A percentile compares a stretch with the other conserved stretches of the same genome.
Evolutionary conservation across 2,888 invertebrate species (phyloP).

Genomic region (Hyposoter didymator): DNA sequence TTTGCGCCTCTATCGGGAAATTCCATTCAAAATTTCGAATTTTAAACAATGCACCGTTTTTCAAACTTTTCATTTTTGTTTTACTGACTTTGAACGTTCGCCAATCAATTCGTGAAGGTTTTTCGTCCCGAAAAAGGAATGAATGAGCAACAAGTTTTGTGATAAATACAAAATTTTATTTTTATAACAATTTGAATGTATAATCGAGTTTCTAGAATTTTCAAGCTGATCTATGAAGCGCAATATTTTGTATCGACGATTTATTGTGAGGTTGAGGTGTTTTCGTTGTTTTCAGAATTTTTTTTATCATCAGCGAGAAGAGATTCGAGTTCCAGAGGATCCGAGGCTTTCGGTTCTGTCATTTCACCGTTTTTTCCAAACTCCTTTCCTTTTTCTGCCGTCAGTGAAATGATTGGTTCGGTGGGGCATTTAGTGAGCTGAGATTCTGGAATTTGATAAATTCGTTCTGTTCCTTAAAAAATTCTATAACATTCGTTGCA

Average conservation of each 20-base stretch:
- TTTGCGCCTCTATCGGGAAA: neutral
- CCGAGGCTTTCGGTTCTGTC: constrained; percentile 29
- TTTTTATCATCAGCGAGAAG: constrained; percentile 51
- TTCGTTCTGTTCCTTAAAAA: neutral
- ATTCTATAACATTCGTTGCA: constrained; percentile 7
- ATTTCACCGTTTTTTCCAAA: constrained; percentile 38
- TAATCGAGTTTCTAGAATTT: neutral
- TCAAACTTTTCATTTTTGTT: neutral
- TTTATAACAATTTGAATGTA: neutral
- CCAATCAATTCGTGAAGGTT: too few species aligned
- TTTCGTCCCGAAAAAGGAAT: too few species aligned
- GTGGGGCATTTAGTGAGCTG: constrained; percentile 69
- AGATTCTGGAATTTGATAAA: constrained; percentile 44
- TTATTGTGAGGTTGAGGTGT: constrained; percentile 15
- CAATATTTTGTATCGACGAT: neutral
- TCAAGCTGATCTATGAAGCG: neutral
- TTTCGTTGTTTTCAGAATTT: constrained; percentile 30
- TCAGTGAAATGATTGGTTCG: constrained; percentile 63
- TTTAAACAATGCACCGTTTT: neutral
- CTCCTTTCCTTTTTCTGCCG: constrained; percentile 45
- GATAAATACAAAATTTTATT: neutral
- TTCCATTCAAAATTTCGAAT: constrained; percentile 1
- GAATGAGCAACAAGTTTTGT: neutral
- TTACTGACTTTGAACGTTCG: too few species aligned
- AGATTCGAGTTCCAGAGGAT: constrained; percentile 61